phyloP scores from a whole-genome alignment of 2,797 vertebrate genomes.

The Poeciliopsis gracilis region DNA sequence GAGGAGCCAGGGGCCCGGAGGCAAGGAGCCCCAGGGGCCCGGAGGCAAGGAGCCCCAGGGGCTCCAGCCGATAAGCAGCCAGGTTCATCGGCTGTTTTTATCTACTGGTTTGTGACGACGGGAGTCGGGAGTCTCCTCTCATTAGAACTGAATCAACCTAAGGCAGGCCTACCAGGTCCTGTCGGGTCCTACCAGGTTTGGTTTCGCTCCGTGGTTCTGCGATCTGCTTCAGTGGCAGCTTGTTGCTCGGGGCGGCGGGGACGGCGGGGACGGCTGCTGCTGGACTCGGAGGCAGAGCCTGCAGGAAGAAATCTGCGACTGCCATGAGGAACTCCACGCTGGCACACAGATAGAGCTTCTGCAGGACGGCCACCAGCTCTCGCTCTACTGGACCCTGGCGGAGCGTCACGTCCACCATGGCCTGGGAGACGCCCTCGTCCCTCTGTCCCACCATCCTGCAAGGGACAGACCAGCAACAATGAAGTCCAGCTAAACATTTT shows the following conservation, averaged over 20 bases:
- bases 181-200: conserved; percentile 55
- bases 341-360: conserved; percentile 92
- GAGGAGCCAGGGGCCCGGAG: too few relatives aligned
- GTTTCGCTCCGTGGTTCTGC: conserved; percentile 66
- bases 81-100: neutral
- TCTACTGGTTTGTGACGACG: neutral
- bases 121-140: neutral
- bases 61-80: too few relatives aligned
- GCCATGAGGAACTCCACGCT: conserved; percentile 95
- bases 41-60: too few relatives aligned
- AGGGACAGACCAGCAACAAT: neutral
- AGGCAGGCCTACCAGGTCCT: neutral
- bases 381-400: conserved; percentile 77
- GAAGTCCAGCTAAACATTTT: neutral
- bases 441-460: conserved; percentile 91
- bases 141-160: neutral
- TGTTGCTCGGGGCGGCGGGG: conserved; percentile 24
- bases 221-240: conserved; percentile 79
- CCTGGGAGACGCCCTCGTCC: conserved; percentile 74
- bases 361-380: conserved; percentile 84
- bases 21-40: too few relatives aligned
- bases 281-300: conserved; percentile 83
- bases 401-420: conserved; percentile 89
- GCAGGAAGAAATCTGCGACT: conserved; percentile 93
- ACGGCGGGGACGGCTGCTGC: neutral